Evolutionary conservation across 2,888 invertebrate genomes (phyloP), one percentile per base, ranked within the genome.

Genomic region (Sericinus montela): DNA sequence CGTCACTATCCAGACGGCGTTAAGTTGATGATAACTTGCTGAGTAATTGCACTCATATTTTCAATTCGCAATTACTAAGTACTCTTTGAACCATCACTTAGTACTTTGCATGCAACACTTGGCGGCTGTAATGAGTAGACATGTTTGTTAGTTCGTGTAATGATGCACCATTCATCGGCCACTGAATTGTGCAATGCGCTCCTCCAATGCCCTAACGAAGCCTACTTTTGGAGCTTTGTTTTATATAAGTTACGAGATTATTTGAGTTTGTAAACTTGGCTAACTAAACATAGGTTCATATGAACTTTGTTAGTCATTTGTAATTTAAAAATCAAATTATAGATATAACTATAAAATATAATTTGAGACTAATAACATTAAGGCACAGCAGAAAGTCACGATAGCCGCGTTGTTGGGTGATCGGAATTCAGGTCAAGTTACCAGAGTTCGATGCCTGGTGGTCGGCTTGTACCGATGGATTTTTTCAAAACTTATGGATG

Each of bases 111-210:
- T 29, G 38, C 44, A 39, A 38, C 15, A 16, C 10, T 29, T 29
- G 44, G 25, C 34, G 28, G 23, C 8, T 43, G 29, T 44, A 39
- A 44, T 49, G 39, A 49, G 23, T 25, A 5, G 30, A 28, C n/a
- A 23, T 28, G 16, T 32, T 49, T 38, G 42, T 38, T 39, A 38
- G 25, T 47, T 14, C 36, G 13, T 46, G 3, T 46, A 38, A 43
- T 48, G 42, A 48, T 43, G 43, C 42, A 23, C 32, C 32, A 48
- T 43, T 48, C 43, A 43, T 48, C 37, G 43, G 32, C 36, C 25
- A 14, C 32, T 25, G 15, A 3, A 23, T 43, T 48, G 43, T 8
- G 48, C 32, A 48, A 43, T 13, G 10, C 7, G 32, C 13, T 15
- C 42, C 13, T 2, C 5, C 15, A 38, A n/a, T n/a, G n/a, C n/a